Percentiles rank a stretch among this genome's conserved stretches.
Evolutionary conservation across 1,140 invertebrate species (phyloP).

Genomic region (Polypedilum pembai): DNA sequence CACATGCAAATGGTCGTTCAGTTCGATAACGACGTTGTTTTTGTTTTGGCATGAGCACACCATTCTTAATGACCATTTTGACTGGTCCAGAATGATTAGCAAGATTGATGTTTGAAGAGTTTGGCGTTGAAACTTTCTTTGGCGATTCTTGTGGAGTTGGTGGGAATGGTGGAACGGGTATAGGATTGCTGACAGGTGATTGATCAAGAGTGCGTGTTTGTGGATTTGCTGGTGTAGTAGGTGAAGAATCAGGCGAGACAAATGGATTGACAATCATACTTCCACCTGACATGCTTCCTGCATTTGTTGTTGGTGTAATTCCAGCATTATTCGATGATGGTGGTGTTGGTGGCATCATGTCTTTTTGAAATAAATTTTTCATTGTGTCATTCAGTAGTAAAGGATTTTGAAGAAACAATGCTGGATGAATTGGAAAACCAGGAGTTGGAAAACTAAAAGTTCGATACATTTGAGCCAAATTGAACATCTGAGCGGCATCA

Average conservation of each 20-base stretch:
- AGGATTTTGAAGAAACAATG: slow-evolving; percentile 51
- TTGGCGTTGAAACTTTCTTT: slow-evolving; percentile 23
- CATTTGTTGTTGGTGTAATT: not conserved
- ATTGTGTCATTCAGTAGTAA: slow-evolving; percentile 55
- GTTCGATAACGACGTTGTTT: slow-evolving; percentile 84
- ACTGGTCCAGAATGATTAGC: slow-evolving; percentile 52
- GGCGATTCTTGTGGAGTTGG: slow-evolving; percentile 23
- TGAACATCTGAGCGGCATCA: slow-evolving; percentile 49
- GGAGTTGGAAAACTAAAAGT: slow-evolving; percentile 44
- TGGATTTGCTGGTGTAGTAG: not conserved
- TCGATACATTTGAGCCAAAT: slow-evolving; percentile 49
- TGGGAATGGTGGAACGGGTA: slow-evolving; percentile 7
- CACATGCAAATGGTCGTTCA: slow-evolving; percentile 83
- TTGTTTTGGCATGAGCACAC: slow-evolving; percentile 79
- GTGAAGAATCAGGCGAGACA: slow-evolving; percentile 12
- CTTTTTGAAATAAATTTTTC: slow-evolving; percentile 57
- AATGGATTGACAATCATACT: slow-evolving; percentile 24
- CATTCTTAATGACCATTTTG: slow-evolving; percentile 85
- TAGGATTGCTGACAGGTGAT: not conserved
- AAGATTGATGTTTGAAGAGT: slow-evolving; percentile 30
- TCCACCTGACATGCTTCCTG: not conserved
- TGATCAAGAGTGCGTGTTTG: not conserved
- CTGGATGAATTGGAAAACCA: slow-evolving; percentile 47
- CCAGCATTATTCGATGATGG: slow-evolving; percentile 28
- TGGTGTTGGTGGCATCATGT: slow-evolving; percentile 36